Conservation (phyloP, 2,888 invertebrate genomes). For the Dermolepida albohirtum region DNA sequence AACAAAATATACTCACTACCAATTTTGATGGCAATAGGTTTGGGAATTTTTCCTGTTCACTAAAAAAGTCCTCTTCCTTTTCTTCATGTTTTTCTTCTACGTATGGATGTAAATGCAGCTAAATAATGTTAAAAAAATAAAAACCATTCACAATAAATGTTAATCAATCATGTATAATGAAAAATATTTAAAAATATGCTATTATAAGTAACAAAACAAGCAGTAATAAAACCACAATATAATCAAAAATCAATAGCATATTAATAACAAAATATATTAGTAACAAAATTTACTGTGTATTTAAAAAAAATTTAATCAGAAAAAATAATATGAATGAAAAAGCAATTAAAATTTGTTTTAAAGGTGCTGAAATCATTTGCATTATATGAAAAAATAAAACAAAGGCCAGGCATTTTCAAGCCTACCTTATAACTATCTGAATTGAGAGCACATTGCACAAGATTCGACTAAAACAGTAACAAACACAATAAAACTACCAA, state of each 20-base stretch:
- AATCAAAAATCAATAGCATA: background rate
- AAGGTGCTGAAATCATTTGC: background rate
- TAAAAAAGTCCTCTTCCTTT: constrained; percentile 92
- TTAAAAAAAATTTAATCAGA: background rate
- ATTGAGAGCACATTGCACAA: constrained; percentile 52
- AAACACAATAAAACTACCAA: constrained; percentile 23
- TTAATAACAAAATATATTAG: no score
- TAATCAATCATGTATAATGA: background rate
- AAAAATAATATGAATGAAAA: background rate
- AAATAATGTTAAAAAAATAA: constrained; percentile 45
- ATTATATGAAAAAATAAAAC: constrained; percentile 10
- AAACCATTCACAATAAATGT: constrained; percentile 13
- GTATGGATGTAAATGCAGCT: constrained; percentile 80
- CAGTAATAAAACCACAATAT: background rate
- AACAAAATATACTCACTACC: constrained; percentile 48
- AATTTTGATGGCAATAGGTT: constrained; percentile 47
- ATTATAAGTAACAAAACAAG: no score
- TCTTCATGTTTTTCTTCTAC: constrained; percentile 72
- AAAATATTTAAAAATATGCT: background rate
- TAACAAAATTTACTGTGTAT: background rate
- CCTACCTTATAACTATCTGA: constrained; percentile 55
- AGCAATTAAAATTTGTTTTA: background rate
- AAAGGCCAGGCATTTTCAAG: constrained; percentile 50
- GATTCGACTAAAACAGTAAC: constrained; percentile 39
- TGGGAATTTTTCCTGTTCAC: constrained; percentile 73